Base-by-base conservation (phyloP, 2,113 vertebrate genomes). In the cattle (Bos taurus) region DNA sequence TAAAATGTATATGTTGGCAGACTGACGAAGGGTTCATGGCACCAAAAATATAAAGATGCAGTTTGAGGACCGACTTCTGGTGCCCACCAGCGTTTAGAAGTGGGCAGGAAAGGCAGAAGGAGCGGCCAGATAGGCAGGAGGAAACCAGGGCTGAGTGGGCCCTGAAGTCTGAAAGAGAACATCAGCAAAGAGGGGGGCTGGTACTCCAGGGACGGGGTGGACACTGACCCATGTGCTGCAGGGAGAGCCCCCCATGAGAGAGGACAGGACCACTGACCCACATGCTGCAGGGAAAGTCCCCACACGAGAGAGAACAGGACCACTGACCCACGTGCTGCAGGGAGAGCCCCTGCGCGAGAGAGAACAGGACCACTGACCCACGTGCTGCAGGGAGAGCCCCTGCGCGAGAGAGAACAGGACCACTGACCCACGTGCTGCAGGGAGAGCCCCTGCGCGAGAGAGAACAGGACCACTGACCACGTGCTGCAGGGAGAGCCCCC, bases 141-240 rank as follows among this genome's bases (percentile, higher is more conserved):
- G 84, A 77, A 33, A 43, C 13, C 28, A 40, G 30, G n/a, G 7
- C 26, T 25, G 23, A 13, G 19, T 0, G 6, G 33, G 4, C 19
- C 26, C 50, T 50, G 12, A 52, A 56, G 25, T 40, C 59, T 74
- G 33, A 36, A 74, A 25, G 21, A 43, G 17, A 56, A 4, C 26
- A 3, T 40, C 9, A 6, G 30, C 36, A 33, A 36, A 28, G 52
- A 78, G 46, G 28, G 16, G 16, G 82, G 16, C 78, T 19, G 19
- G 43, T 19, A 21, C 60, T 13, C 12, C 6, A 9, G 5, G 52
- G 21, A 10, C 0, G 0, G n/a, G n/a, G 15, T 6, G 4, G 67
- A 28, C 25, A 3, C 21, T 3, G 13, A 14, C 10, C 62, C 17
- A 2, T 4, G 57, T 1, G 5, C 56, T 33, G 33, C 50, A 21